These are phyloP conservation scores for Pachycephala philippinensis DNA, from an alignment of 2,113 vertebrate species.

Conservation along the genomic window DNA sequence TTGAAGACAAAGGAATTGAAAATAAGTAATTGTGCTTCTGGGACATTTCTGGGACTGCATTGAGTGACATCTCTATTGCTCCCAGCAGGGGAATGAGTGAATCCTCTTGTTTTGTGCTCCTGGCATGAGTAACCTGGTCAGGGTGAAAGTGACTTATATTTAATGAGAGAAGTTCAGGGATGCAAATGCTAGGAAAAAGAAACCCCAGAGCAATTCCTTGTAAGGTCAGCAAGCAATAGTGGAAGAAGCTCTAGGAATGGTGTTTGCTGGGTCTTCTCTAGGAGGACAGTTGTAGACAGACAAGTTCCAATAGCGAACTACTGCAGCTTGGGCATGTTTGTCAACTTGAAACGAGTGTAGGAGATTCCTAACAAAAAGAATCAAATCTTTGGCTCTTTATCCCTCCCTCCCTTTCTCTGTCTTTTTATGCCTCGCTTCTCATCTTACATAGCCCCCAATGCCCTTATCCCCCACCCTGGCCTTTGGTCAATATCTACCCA, in stretches of 20 bases:
- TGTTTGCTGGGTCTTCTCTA: background rate
- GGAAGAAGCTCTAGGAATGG: background rate
- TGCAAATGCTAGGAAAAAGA: background rate
- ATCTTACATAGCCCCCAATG: fast-evolving
- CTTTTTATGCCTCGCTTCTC: background rate
- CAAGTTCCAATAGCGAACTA: fast-evolving
- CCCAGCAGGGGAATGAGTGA: background rate
- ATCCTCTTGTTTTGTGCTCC: background rate
- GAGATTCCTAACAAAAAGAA: background rate
- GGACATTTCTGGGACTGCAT: background rate
- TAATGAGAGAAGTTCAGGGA: background rate
- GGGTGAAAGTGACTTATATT: background rate
- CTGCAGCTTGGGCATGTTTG: background rate
- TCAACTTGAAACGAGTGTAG: background rate
- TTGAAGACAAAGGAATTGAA: background rate
- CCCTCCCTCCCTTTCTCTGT: background rate
- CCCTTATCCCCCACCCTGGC: no score
- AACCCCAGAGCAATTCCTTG: background rate
- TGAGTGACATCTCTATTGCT: background rate
- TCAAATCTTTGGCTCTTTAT: background rate
- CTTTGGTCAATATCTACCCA: background rate
- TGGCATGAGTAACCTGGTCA: background rate
- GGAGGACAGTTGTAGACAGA: background rate
- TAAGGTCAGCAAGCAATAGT: background rate
- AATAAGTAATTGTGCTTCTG: background rate